Percentiles rank a stretch among this genome's conserved stretches.
phyloP scores from a whole-genome alignment of 1,140 invertebrate genomes.

The Drosophila novamexicana region DNA sequence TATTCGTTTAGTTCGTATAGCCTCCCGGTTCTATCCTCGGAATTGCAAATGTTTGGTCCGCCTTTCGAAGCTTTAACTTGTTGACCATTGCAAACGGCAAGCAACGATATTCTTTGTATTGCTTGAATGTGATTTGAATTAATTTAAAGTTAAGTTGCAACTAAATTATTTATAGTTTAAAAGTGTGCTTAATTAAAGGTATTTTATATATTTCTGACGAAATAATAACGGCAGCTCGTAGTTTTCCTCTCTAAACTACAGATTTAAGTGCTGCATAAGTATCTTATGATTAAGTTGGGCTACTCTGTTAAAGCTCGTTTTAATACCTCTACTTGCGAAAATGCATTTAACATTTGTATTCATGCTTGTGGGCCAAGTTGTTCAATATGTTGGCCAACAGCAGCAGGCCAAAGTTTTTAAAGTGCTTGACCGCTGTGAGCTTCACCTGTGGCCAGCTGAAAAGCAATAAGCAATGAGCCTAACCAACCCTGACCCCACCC shows the following conservation, averaged over 20 bases:
- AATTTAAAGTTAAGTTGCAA: background rate
- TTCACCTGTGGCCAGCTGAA: constrained; percentile 42
- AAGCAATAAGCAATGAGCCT: constrained; percentile 32
- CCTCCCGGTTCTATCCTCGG: too few relatives aligned
- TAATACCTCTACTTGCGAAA: constrained; percentile 8
- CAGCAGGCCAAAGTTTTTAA: constrained; percentile 42
- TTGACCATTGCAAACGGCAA: too few relatives aligned
- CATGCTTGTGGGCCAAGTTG: constrained; percentile 9
- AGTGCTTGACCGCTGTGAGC: constrained; percentile 38
- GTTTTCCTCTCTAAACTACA: background rate
- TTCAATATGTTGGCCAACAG: constrained; percentile 27
- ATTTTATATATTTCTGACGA: background rate
- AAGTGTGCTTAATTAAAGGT: background rate
- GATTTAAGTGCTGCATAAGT: background rate
- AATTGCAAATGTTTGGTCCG: too few relatives aligned
- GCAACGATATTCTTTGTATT: too few relatives aligned
- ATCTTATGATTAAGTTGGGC: background rate
- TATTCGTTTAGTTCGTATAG: too few relatives aligned
- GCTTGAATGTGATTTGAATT: background rate
- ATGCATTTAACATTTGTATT: constrained; percentile 3
- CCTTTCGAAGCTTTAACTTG: too few relatives aligned
- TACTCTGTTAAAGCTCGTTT: constrained; percentile 11
- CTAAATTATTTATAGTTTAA: background rate
- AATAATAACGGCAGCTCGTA: background rate
- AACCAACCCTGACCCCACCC: background rate